phyloP scores from a whole-genome alignment of 2,113 vertebrate species.

The Phalacrocorax pelagicus region DNA sequence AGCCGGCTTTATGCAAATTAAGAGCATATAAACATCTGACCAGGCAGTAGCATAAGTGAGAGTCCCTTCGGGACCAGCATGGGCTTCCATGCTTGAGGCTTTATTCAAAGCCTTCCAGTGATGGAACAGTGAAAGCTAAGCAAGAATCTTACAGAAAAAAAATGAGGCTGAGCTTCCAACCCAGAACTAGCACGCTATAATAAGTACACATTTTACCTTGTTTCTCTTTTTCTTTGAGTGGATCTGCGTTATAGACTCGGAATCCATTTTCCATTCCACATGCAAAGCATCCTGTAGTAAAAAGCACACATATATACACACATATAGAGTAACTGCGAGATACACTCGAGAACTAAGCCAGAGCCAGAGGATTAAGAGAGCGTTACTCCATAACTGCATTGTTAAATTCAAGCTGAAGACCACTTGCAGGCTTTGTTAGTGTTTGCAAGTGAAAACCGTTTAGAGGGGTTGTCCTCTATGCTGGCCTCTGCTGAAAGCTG shows the following conservation, averaged over 20 bases:
- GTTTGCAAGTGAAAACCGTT: background rate
- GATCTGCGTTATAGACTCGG: constrained; percentile 97
- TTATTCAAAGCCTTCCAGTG: background rate
- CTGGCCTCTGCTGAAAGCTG: background rate
- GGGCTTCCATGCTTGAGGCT: background rate
- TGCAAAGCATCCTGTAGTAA: constrained; percentile 91
- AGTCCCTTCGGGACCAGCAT: background rate
- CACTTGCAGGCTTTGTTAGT: background rate
- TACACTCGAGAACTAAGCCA: background rate
- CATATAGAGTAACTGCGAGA: background rate
- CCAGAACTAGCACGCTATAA: background rate
- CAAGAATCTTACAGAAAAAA: background rate
- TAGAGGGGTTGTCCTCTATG: background rate
- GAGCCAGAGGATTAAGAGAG: background rate
- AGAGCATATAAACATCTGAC: background rate
- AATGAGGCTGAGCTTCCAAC: background rate
- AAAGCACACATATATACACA: background rate
- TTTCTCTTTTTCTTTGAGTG: constrained; percentile 98
- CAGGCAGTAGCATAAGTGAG: background rate
- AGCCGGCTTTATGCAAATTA: background rate
- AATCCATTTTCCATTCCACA: constrained; percentile 99
- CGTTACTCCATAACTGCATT: background rate
- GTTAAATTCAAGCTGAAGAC: background rate
- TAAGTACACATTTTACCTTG: constrained; percentile 84
- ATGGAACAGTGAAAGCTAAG: background rate